A percentile compares a stretch with the other conserved stretches of the same genome.
Evolutionary conservation across 2,113 vertebrate species (phyloP).

Genomic region (Litocranius walleri): DNA sequence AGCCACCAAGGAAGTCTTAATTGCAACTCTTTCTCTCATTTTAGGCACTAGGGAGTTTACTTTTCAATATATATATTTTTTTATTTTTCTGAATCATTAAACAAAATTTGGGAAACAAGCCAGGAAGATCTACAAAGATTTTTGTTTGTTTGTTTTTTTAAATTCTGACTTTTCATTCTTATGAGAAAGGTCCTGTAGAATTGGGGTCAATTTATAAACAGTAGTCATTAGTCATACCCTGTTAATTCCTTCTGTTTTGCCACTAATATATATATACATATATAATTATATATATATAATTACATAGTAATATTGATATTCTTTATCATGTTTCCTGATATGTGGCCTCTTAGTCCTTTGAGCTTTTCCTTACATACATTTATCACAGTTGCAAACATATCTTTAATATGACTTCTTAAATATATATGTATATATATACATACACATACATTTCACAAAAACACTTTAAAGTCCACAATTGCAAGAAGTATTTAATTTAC

Average conservation of each 20-base stretch:
- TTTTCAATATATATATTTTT: neutral
- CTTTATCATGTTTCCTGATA: neutral
- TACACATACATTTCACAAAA: neutral
- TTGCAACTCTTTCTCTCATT: neutral
- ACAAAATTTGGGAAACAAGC: neutral
- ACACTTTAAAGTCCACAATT: neutral
- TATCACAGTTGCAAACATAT: neutral
- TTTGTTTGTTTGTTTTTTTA: neutral
- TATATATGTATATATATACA: neutral
- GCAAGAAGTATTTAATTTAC: neutral
- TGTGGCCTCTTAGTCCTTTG: neutral
- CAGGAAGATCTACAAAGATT: neutral
- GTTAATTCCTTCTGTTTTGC: neutral
- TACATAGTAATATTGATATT: neutral
- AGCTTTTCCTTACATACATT: neutral
- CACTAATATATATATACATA: neutral
- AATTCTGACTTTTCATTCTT: neutral
- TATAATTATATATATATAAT: neutral
- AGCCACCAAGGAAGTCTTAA: no score
- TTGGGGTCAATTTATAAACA: neutral
- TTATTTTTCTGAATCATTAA: neutral
- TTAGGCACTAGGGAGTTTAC: neutral
- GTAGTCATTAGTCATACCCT: neutral
- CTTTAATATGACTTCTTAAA: neutral
- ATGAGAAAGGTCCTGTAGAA: neutral